phyloP scores from a whole-genome alignment of 2,113 vertebrate genomes.

The Danio rerio region DNA sequence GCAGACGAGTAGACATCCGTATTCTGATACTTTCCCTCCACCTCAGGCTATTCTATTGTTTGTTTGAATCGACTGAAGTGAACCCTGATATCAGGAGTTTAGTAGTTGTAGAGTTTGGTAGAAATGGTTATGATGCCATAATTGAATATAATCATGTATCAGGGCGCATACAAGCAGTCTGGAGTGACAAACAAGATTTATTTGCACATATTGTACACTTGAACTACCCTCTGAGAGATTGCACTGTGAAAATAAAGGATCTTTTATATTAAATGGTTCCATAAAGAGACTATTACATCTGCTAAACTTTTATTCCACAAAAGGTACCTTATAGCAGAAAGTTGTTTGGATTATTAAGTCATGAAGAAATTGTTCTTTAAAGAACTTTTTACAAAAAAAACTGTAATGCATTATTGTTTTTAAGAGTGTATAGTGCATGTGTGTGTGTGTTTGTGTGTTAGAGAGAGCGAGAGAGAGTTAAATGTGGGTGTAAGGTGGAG shows the following conservation, averaged over 20 bases:
- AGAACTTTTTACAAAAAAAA: no score
- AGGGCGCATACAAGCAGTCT: no score
- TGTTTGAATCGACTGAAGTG: not conserved
- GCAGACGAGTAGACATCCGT: conserved; percentile 54
- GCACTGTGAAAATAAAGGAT: no score
- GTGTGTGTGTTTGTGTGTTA: conserved; percentile 36
- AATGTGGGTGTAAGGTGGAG: conserved; percentile 17
- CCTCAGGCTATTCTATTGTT: conserved; percentile 30
- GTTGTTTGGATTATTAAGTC: no score
- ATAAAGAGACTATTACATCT: no score
- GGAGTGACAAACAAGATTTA: no score
- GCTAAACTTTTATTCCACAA: no score
- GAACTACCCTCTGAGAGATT: not conserved
- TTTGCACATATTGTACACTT: not conserved
- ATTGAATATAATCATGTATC: not conserved
- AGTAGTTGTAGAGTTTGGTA: not conserved
- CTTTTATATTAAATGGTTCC: no score
- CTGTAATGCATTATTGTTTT: no score
- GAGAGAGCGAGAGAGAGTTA: conserved; percentile 12
- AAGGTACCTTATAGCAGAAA: no score
- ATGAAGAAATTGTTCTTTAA: no score
- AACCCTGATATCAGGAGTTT: conserved; percentile 36
- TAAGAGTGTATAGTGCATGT: conserved; percentile 9
- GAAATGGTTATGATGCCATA: not conserved
- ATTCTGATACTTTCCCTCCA: conserved; percentile 43